phyloP scores from a whole-genome alignment of 2,888 invertebrate genomes.

The Luperina testacea region DNA sequence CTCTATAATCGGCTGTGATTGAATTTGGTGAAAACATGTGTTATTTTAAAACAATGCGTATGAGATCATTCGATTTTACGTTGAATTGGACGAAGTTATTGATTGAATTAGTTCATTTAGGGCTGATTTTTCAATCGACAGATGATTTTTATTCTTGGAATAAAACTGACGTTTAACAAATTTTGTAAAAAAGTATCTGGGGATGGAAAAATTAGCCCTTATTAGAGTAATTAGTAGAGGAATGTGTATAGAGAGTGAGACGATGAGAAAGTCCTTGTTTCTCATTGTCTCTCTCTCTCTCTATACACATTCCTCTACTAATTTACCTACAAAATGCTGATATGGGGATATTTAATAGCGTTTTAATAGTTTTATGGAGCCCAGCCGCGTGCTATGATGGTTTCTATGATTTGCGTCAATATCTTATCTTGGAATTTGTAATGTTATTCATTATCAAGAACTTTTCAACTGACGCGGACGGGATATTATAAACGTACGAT shows the following conservation, averaged over 20 bases:
- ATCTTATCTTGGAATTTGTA: conserved; percentile 61
- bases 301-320: too few species aligned
- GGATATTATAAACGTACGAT: background rate
- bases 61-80: conserved; percentile 34
- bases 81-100: conserved; percentile 3
- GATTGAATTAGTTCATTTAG: background rate
- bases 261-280: background rate
- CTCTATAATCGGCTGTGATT: conserved; percentile 51
- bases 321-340: conserved; percentile 1
- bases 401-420: conserved; percentile 46
- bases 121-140: background rate
- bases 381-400: conserved; percentile 10
- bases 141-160: background rate
- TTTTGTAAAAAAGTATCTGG: background rate
- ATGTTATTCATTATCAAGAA: conserved; percentile 47
- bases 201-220: background rate
- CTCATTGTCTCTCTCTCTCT: too few species aligned
- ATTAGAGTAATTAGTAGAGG: background rate
- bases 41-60: conserved; percentile 30
- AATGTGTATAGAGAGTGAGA: background rate
- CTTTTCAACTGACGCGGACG: conserved; percentile 1
- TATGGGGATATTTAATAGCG: background rate
- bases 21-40: conserved; percentile 36
- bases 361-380: conserved; percentile 17
- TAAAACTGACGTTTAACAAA: background rate